Conservation (phyloP, 2,888 invertebrate genomes). For the Rhagonycha fulva region DNA sequence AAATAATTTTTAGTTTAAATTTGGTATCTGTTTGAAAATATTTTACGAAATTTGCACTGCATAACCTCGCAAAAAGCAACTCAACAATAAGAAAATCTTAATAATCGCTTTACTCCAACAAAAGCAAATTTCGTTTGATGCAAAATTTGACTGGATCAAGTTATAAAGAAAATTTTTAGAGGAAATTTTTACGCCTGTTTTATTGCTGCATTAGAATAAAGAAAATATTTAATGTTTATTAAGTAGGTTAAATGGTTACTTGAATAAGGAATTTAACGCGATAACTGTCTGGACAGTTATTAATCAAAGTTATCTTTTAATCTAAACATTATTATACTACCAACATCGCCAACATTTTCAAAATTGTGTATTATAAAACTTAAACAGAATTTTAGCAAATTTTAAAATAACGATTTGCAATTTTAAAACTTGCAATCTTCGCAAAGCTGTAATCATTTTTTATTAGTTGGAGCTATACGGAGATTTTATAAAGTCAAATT, state of each 20-base stretch:
- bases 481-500: neutral
- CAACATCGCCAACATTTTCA: neutral
- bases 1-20: neutral
- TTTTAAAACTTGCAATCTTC: neutral
- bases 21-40: neutral
- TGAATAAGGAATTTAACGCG: neutral
- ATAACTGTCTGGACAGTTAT: neutral
- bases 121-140: neutral
- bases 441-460: neutral
- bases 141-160: neutral
- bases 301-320: slow-evolving; percentile 3
- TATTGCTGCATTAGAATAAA: neutral
- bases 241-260: neutral
- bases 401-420: neutral
- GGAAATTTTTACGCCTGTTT: neutral
- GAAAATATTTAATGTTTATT: neutral
- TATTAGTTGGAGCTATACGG: neutral
- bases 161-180: neutral
- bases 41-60: neutral
- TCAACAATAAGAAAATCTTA: neutral
- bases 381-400: neutral
- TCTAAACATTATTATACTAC: neutral
- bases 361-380: neutral
- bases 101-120: neutral
- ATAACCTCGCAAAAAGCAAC: neutral